phyloP scores from a whole-genome alignment of 2,113 vertebrate genomes.

The Cyrtonyx montezumae region DNA sequence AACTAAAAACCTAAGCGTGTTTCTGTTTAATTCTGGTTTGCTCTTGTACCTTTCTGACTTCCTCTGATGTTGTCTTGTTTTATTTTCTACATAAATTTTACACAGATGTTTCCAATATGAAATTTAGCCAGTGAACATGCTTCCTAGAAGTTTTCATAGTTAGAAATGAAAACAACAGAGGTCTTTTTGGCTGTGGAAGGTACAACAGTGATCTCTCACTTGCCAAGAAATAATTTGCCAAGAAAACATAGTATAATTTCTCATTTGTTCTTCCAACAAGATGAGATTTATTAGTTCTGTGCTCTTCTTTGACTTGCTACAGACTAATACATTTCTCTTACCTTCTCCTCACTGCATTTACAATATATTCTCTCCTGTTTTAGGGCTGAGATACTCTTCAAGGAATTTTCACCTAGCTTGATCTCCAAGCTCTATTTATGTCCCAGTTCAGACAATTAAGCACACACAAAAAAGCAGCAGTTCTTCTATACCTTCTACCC shows the following conservation, averaged over 20 bases:
- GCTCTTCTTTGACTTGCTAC: not conserved
- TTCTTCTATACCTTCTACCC: no score
- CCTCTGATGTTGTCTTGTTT: not conserved
- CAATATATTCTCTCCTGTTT: not conserved
- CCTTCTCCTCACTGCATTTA: not conserved
- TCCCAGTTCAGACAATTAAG: not conserved
- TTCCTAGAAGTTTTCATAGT: not conserved
- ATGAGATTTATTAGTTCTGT: not conserved
- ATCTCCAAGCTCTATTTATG: rapidly evolving
- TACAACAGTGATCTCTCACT: constrained; percentile 20
- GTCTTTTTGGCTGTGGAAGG: constrained; percentile 39
- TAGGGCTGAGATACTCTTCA: not conserved
- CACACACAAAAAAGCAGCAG: not conserved
- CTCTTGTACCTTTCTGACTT: not conserved
- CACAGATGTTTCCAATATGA: not conserved
- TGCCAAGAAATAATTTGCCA: constrained; percentile 13
- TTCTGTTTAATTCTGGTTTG: not conserved
- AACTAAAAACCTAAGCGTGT: not conserved
- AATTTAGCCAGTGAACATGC: not conserved
- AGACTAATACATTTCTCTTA: not conserved
- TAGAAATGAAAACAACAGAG: constrained; percentile 21
- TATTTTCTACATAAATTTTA: not conserved
- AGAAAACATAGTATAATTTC: constrained; percentile 34
- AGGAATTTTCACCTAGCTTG: not conserved
- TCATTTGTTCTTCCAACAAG: constrained; percentile 3